Percentiles rank a stretch among this genome's conserved stretches.
These are phyloP conservation scores for Trichonephila clavata DNA, from an alignment of 1,140 invertebrate species.

Conservation along the genomic window DNA sequence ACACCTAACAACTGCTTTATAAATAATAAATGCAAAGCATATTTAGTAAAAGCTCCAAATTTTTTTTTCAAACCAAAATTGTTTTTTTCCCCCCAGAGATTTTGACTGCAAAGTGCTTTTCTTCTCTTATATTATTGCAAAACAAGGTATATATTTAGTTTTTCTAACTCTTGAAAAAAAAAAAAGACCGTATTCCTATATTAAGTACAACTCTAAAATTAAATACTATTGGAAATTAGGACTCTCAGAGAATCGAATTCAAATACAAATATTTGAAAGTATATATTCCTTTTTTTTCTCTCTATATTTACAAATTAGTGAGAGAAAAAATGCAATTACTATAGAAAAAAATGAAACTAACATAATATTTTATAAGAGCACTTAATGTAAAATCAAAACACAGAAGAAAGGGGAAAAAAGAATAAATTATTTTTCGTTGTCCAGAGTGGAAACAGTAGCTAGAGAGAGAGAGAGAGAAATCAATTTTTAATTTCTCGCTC, in stretches of 20 bases:
- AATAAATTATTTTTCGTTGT: slow-evolving; percentile 53
- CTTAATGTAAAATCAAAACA: slow-evolving; percentile 20
- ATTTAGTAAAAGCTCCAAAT: no score
- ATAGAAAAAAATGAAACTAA: slow-evolving; percentile 15
- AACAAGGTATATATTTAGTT: no score
- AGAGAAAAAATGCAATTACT: not conserved
- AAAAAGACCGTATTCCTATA: no score
- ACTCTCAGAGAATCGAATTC: not conserved
- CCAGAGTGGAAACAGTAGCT: not conserved
- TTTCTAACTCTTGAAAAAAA: no score
- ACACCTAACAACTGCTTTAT: no score
- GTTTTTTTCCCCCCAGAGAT: no score
- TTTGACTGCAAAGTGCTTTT: no score
- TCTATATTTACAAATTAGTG: not conserved
- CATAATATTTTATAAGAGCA: slow-evolving; percentile 17
- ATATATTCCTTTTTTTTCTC: not conserved
- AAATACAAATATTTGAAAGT: not conserved
- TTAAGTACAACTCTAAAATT: no score
- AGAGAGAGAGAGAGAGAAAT: no score
- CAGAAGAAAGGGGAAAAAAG: not conserved
- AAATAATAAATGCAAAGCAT: no score
- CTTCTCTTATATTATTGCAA: no score
- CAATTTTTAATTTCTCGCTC: slow-evolving; percentile 63
- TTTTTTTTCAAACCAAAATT: no score
- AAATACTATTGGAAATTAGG: not conserved